Base-by-base conservation (phyloP, 2,113 vertebrate species). In the Epinephelus lanceolatus region DNA sequence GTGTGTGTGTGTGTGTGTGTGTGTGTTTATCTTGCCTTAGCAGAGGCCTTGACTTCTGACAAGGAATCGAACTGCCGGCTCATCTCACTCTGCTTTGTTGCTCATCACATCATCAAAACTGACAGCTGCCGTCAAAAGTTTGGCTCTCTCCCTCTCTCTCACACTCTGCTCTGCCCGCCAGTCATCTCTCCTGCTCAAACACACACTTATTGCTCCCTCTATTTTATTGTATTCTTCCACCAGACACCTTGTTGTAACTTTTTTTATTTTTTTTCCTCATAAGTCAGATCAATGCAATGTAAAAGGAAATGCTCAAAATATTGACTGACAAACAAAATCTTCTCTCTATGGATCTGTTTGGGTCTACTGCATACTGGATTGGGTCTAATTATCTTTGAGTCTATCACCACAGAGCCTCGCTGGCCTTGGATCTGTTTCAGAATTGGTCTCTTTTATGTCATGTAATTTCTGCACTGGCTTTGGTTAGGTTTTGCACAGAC, bases 91-190 rank as follows among this genome's bases (percentile, higher is more conserved):
- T 60, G 49, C 71, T 69, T 45, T 3, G 56, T 67, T 68, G 66
- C 71, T 88, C 89, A 71, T 88, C 78, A 67, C 81, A 82, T 85
- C 81, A 85, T 91, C 76, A 85, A 21, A 75, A 47, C 45, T 83
- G 86, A 88, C 89, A 86, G 80, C 78, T 76, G 18, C 11, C 17
- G 30, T 83, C 69, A 49, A 11, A 42, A 67, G 59, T 77, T 17
- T 2, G 25, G 18, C 65, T 57, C 59, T 12, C 2, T 11, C 37
- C 45, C 23, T 0, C 49, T 27, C 72, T 2, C 42, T 59, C 70
- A 5, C n/a, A 5, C 75, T 69, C 57, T 14, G 0, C 45, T 45
- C 42, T 62, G 15, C 37, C 75, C 75, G 62, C 7, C 21, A 15
- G 49, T 7, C 55, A 55, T 21, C 63, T 61, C 69, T 71, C n/a